Evolutionary conservation across 2,797 vertebrate species (phyloP).

Genomic region (Simalia tracyae): DNA sequence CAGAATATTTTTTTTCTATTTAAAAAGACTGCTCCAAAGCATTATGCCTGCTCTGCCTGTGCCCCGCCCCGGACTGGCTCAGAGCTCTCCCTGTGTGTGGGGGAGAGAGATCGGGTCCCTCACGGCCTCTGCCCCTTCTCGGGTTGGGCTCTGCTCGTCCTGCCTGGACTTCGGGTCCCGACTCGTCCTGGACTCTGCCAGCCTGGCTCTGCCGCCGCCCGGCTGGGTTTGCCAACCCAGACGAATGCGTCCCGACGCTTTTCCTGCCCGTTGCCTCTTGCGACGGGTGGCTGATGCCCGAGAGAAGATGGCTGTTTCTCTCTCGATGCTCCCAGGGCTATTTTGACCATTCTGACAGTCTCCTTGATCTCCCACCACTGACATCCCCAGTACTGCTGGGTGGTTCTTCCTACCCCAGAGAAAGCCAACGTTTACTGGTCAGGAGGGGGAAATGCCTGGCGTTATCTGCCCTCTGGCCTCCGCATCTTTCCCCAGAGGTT

Average conservation of each 20-base stretch:
- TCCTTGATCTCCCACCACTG: background rate
- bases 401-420: background rate
- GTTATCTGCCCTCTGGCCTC: background rate
- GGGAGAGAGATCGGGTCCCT: no score
- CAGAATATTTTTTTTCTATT: no score
- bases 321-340: background rate
- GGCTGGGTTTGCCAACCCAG: no score
- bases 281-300: background rate
- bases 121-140: no score
- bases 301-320: background rate
- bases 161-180: no score
- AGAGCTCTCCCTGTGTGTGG: no score
- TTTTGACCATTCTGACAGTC: slow-evolving; percentile 6
- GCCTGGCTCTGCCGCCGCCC: no score
- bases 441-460: background rate
- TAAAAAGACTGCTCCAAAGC: no score
- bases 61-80: no score
- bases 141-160: no score
- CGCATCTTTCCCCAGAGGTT: background rate
- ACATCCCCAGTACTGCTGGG: background rate
- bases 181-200: no score
- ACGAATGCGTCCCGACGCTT: background rate
- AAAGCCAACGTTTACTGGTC: background rate
- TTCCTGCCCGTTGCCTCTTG: fast-evolving
- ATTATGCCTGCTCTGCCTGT: no score